These are phyloP conservation scores for Hydropotes inermis DNA, from an alignment of 2,113 vertebrate species.

Conservation along the genomic window DNA sequence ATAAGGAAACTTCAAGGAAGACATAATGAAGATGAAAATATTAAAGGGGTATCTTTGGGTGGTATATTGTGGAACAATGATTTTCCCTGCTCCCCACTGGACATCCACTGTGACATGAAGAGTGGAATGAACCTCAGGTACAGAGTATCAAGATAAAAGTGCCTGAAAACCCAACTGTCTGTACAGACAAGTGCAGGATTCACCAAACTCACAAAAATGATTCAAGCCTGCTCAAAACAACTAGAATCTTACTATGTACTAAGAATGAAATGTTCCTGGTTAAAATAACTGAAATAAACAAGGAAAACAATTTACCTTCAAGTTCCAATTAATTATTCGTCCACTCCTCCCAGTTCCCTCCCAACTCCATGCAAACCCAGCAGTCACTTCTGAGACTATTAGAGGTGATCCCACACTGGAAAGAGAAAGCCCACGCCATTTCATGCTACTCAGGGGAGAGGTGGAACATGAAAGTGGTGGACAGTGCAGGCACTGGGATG, in stretches of 20 bases:
- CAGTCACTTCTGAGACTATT: neutral
- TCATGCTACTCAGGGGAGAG: slow-evolving; percentile 84
- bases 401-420: neutral
- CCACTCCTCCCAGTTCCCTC: neutral
- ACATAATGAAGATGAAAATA: neutral
- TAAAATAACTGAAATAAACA: neutral
- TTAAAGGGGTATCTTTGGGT: neutral
- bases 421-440: slow-evolving; percentile 73
- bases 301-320: neutral
- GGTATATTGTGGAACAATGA: neutral
- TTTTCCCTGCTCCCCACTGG: neutral
- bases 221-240: neutral
- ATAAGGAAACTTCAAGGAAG: neutral
- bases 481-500: neutral
- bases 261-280: neutral
- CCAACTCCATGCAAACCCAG: neutral
- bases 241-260: neutral
- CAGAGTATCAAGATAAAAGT: neutral
- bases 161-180: neutral
- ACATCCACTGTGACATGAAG: neutral
- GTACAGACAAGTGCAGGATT: neutral
- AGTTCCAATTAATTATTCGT: neutral
- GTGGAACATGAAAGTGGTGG: rapidly evolving
- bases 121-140: neutral
- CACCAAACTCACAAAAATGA: neutral